Conservation (phyloP, 2,888 invertebrate genomes). For the Gibbula magus region DNA sequence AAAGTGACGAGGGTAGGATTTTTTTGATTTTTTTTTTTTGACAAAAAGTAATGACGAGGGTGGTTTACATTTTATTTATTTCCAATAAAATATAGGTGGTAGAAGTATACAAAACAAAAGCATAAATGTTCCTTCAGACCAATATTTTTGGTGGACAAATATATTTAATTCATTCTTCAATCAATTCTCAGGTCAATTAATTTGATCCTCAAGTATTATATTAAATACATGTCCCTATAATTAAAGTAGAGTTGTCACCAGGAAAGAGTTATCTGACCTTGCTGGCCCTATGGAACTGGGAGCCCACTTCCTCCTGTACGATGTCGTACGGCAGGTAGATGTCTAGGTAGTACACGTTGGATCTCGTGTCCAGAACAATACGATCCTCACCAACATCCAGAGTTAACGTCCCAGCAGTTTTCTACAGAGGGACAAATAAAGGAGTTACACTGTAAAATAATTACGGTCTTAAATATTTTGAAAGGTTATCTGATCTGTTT, state of each 20-base stretch:
- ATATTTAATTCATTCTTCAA: too few relatives aligned
- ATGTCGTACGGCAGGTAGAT: conserved; percentile 73
- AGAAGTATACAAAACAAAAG: too few relatives aligned
- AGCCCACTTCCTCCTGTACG: conserved; percentile 71
- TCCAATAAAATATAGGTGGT: too few relatives aligned
- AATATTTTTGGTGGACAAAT: too few relatives aligned
- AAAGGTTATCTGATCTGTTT: neutral
- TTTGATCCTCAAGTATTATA: too few relatives aligned
- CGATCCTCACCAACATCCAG: conserved; percentile 75
- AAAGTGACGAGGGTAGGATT: too few relatives aligned
- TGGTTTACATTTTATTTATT: too few relatives aligned
- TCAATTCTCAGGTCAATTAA: too few relatives aligned
- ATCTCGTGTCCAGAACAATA: conserved; percentile 71
- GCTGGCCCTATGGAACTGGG: conserved; percentile 73
- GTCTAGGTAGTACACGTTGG: conserved; percentile 73
- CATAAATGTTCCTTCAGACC: too few relatives aligned
- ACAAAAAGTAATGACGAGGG: too few relatives aligned
- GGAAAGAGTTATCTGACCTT: conserved; percentile 50
- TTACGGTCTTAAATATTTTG: too few relatives aligned
- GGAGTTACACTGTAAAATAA: neutral
- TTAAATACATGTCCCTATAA: neutral
- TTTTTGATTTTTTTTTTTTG: too few relatives aligned
- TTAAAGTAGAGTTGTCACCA: neutral
- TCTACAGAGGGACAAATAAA: conserved; percentile 54
- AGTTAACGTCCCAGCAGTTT: conserved; percentile 67